These are phyloP conservation scores for Plemyria rubiginata DNA, from an alignment of 2,888 invertebrate species.

Conservation along the genomic window DNA sequence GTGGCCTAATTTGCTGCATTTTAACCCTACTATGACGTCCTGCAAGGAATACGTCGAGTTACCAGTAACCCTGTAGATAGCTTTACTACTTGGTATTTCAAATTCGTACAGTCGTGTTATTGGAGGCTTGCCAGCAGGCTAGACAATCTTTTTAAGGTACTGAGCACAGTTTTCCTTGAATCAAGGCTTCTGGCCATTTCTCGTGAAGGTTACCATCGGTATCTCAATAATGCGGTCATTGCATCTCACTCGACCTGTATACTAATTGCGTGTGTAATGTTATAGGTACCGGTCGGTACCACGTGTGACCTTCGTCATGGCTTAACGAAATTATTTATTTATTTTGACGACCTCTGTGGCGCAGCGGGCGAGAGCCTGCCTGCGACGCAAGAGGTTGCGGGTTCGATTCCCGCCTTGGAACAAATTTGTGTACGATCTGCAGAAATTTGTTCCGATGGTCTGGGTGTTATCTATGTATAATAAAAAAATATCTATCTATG, in stretches of 20 bases:
- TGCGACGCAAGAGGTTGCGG: no score
- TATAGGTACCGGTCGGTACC: background rate
- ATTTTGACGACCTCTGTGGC: no score
- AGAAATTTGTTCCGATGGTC: no score
- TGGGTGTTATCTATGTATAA: no score
- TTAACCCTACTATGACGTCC: no score
- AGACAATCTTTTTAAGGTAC: background rate
- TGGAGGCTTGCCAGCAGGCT: constrained; percentile 26
- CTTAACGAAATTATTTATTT: background rate
- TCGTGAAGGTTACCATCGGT: constrained; percentile 1
- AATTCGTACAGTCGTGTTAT: constrained; percentile 8
- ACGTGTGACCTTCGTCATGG: background rate
- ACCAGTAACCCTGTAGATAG: no score
- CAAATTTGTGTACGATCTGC: no score
- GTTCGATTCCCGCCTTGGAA: no score
- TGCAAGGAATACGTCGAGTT: no score
- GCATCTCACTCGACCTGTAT: constrained; percentile 2
- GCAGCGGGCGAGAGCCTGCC: no score
- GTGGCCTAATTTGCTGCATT: no score
- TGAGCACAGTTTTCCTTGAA: constrained; percentile 18
- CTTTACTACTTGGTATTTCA: background rate
- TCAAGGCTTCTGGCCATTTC: constrained; percentile 8
- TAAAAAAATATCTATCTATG: no score
- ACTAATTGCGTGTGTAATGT: background rate
- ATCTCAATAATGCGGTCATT: constrained; percentile 6